phyloP scores from a whole-genome alignment of 2,797 vertebrate species.

The Neoniphon sammara region DNA sequence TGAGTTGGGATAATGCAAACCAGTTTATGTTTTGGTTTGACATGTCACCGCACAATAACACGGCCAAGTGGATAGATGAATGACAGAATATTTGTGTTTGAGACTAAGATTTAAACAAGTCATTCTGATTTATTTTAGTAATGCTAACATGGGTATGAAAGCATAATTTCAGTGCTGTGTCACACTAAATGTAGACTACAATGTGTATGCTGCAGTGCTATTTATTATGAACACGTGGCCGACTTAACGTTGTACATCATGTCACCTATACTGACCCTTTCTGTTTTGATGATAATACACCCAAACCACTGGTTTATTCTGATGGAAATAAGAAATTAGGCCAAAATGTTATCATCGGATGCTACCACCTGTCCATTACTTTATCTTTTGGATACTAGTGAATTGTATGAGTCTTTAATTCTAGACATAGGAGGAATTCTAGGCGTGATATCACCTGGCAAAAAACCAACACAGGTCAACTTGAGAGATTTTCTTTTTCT shows the following conservation, averaged over 20 bases:
- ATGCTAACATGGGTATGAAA: neutral
- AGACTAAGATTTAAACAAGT: neutral
- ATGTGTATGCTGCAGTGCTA: too few species aligned
- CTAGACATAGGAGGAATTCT: neutral
- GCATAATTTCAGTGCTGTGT: neutral
- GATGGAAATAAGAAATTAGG: neutral
- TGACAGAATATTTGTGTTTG: neutral
- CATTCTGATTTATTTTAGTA: neutral
- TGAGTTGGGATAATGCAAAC: neutral
- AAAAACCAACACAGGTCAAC: neutral
- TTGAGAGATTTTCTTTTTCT: neutral
- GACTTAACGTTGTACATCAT: neutral
- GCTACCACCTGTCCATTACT: neutral
- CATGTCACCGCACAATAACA: neutral
- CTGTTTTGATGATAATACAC: neutral
- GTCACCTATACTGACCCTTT: neutral
- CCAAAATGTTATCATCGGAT: neutral
- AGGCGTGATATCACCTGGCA: neutral
- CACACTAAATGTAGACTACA: too few species aligned
- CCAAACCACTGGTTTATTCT: neutral
- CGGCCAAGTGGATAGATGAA: too few species aligned
- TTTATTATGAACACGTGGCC: too few species aligned
- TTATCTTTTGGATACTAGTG: neutral
- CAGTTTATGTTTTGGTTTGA: neutral
- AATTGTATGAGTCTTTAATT: neutral